These are phyloP conservation scores for Trematocara zebra DNA, from an alignment of 2,113 vertebrate species.

Conservation along the genomic window DNA sequence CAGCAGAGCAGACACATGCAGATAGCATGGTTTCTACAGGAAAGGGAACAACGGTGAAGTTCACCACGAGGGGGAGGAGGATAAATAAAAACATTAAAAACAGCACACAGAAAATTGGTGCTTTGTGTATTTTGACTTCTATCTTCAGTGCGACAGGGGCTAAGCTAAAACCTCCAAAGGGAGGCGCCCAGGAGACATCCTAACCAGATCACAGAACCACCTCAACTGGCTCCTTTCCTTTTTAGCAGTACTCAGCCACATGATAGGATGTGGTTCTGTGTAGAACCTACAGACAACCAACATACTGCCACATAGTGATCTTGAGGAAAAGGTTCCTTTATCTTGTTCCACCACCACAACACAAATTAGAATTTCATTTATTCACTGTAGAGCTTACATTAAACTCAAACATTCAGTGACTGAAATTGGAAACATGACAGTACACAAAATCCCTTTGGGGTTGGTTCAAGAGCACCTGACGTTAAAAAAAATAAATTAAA, in stretches of 20 bases:
- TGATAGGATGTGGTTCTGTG: background rate
- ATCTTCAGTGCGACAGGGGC: background rate
- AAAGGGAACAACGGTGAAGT: background rate
- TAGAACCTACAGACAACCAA: background rate
- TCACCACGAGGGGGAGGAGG: background rate
- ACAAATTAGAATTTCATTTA: background rate
- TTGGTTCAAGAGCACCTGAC: background rate
- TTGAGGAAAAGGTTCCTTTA: background rate
- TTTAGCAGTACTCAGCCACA: background rate
- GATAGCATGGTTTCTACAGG: background rate
- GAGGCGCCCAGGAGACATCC: background rate
- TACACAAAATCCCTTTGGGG: background rate
- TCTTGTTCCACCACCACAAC: background rate
- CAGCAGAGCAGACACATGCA: background rate
- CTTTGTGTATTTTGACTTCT: background rate
- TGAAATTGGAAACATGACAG: background rate
- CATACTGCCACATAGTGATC: background rate
- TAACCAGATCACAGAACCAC: background rate
- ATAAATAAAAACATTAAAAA: background rate
- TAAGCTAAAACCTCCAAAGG: background rate
- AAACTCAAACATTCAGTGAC: background rate
- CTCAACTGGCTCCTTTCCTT: background rate
- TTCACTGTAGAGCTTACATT: background rate
- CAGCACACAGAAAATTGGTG: background rate
- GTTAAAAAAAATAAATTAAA: background rate